Conservation (phyloP, 2,888 invertebrate species). For the Clusia tigrina region DNA sequence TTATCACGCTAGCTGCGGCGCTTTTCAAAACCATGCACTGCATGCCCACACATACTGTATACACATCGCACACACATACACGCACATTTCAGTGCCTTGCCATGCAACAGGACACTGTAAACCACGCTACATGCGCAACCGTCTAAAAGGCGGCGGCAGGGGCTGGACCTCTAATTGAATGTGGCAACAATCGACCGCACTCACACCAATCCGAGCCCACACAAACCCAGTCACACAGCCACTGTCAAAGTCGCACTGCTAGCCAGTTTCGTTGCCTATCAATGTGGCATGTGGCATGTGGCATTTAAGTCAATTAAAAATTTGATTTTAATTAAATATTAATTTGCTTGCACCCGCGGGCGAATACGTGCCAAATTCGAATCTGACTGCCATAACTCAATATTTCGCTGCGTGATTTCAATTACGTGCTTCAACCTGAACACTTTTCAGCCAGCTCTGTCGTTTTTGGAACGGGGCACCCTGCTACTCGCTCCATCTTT, state of each 20-base stretch:
- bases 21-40: no score
- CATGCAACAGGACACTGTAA: background rate
- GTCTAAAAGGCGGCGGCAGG: background rate
- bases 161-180: background rate
- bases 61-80: background rate
- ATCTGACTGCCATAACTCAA: no score
- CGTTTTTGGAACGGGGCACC: no score
- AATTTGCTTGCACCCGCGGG: constrained; percentile 6
- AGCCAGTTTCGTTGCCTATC: no score
- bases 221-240: background rate
- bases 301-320: constrained; percentile 6
- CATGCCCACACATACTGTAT: no score
- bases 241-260: background rate
- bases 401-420: no score
- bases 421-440: no score
- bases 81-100: background rate
- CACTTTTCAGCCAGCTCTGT: no score
- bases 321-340: constrained; percentile 14
- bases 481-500: no score
- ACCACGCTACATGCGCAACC: no score
- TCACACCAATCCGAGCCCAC: background rate
- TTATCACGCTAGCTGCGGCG: no score
- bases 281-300: background rate
- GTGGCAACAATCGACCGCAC: background rate
- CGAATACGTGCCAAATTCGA: no score